These are phyloP conservation scores for Chelmon rostratus DNA, from an alignment of 2,797 vertebrate genomes.

Conservation along the genomic window DNA sequence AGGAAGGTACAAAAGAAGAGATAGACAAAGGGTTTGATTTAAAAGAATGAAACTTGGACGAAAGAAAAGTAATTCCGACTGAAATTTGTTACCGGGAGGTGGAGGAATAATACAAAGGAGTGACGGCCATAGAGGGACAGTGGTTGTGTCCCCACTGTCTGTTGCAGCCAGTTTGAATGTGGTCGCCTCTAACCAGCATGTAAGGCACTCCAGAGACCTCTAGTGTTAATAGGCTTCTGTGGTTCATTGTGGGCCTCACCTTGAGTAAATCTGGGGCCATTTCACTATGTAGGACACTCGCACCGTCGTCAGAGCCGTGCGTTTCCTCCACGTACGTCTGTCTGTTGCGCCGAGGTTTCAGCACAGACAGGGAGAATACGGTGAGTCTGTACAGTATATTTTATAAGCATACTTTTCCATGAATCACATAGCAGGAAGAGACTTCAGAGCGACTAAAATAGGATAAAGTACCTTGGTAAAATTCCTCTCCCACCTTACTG, in stretches of 20 bases:
- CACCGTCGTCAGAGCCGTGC: constrained; percentile 29
- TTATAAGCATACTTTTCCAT: constrained; percentile 71
- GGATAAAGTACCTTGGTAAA: constrained; percentile 73
- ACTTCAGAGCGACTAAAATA: constrained; percentile 74
- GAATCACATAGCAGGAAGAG: constrained; percentile 69
- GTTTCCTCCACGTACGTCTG: constrained; percentile 16
- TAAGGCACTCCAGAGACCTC: constrained; percentile 82
- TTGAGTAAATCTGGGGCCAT: constrained; percentile 80
- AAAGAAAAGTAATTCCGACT: constrained; percentile 89
- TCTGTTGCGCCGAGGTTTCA: constrained; percentile 23
- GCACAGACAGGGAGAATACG: constrained; percentile 15
- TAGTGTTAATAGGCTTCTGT: constrained; percentile 83
- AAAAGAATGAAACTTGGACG: constrained; percentile 91
- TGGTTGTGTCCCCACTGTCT: constrained; percentile 70
- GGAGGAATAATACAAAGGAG: constrained; percentile 84
- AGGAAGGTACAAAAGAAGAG: constrained; percentile 91
- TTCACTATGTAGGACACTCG: constrained; percentile 76
- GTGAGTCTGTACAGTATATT: constrained; percentile 43
- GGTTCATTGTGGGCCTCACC: constrained; percentile 82
- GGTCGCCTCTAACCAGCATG: constrained; percentile 66
- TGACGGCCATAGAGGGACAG: constrained; percentile 73
- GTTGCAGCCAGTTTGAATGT: constrained; percentile 67
- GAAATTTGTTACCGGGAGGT: constrained; percentile 87
- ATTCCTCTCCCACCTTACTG: constrained; percentile 76
- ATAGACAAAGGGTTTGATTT: constrained; percentile 91